These are phyloP conservation scores for Caloenas nicobarica DNA, from an alignment of 2,113 vertebrate species.

Conservation along the genomic window DNA sequence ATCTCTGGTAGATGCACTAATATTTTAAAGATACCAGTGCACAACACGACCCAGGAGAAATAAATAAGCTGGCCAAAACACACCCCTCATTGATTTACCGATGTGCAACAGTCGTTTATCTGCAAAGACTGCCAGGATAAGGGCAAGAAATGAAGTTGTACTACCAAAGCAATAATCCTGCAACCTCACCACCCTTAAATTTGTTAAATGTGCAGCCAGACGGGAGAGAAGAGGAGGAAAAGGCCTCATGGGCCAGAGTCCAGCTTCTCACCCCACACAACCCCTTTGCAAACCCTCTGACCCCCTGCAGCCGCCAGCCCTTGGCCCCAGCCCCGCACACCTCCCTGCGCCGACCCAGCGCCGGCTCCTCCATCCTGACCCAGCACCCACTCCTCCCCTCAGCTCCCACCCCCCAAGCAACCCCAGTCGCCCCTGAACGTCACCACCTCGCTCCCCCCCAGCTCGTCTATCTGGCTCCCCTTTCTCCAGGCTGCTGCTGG, in stretches of 20 bases:
- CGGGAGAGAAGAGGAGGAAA: neutral
- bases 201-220: neutral
- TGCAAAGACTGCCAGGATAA: neutral
- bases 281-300: neutral
- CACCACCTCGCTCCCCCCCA: neutral
- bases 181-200: neutral
- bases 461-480: neutral
- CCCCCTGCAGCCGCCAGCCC: neutral
- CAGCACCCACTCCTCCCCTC: rapidly evolving
- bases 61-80: neutral
- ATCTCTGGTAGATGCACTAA: neutral
- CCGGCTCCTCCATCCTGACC: neutral
- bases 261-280: neutral
- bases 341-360: rapidly evolving
- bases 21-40: neutral
- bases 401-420: rapidly evolving
- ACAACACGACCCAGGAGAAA: neutral
- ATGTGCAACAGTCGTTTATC: rapidly evolving
- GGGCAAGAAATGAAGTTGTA: neutral
- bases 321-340: neutral
- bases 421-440: rapidly evolving
- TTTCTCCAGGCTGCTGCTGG: neutral
- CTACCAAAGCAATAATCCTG: neutral
- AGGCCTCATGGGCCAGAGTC: neutral
- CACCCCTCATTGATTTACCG: neutral